A percentile compares a stretch with the other conserved stretches of the same genome.
phyloP scores from a whole-genome alignment of 2,888 invertebrate species.

The Andricus curvator region DNA sequence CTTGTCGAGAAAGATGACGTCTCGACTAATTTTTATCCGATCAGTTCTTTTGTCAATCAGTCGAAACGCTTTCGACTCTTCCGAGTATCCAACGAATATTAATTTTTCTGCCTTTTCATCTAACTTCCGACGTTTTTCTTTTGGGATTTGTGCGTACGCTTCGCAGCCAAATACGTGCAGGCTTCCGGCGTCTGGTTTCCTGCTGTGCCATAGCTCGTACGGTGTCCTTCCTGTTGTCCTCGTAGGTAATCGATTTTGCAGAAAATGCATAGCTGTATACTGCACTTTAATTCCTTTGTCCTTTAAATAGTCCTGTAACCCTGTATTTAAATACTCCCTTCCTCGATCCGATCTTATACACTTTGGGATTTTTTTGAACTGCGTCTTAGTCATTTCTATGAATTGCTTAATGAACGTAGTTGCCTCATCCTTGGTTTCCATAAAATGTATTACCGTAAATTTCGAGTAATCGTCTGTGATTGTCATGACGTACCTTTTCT shows the following conservation, averaged over 20 bases:
- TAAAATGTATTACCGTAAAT: constrained; percentile 47
- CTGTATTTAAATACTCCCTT: constrained; percentile 60
- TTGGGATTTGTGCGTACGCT: constrained; percentile 52
- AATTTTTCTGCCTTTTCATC: background rate
- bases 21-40: too few species aligned
- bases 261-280: constrained; percentile 50
- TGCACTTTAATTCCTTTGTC: constrained; percentile 60
- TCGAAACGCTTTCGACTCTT: background rate
- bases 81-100: background rate
- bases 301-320: constrained; percentile 52
- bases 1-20: too few species aligned
- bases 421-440: too few species aligned
- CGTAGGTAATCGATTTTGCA: constrained; percentile 54
- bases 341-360: constrained; percentile 59
- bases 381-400: constrained; percentile 10
- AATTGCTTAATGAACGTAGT: too few species aligned
- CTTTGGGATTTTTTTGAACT: constrained; percentile 42
- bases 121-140: constrained; percentile 3
- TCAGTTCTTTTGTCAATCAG: too few species aligned
- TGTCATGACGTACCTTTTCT: constrained; percentile 56
- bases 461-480: constrained; percentile 64
- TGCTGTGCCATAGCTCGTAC: constrained; percentile 53
- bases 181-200: constrained; percentile 51
- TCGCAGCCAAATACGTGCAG: constrained; percentile 57
- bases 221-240: constrained; percentile 52